Base-by-base conservation (phyloP, 2,797 vertebrate genomes). In the Acanthopagrus latus region DNA sequence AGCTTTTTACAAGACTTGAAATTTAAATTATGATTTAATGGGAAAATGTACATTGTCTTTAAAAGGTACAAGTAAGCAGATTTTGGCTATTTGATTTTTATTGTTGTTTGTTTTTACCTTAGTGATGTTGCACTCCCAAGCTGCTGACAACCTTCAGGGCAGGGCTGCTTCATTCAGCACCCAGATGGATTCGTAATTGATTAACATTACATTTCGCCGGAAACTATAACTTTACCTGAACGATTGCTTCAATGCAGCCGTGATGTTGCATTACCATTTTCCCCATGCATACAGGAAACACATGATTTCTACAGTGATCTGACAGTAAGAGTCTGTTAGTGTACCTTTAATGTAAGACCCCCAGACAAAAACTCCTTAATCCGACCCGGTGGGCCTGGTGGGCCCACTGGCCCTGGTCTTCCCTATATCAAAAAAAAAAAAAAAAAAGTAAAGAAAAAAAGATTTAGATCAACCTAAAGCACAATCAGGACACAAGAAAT, bases 351-450 rank as follows among this genome's bases (percentile, higher is more conserved):
- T 5, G 46, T 0, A 0, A 21, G 8, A 64, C n/a, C 46, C n/a
- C 13, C 81, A 7, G 55, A 50, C 7, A 79, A 69, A 55, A 73
- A 93, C 23, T 89, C 74, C 11, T 63, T 92, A 27, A 86, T 76
- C 1, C 65, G 88, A 55, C 92, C 93, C 0, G 81, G 88, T 52
- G 80, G 84, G 2, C 93, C 93, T 0, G 91, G 89, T 51, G 63
- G 70, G 0, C 92, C 92, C 11, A 0, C 1, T 21, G 64, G 82
- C 27, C 93, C 93, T 64, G 0, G 2, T 60, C 18, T 74, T 3
- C 93, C 93, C 93, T 94, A 29, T 0, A 76, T 64, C 0, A 38
- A 10, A 10, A 52, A 27, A 38, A 10, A 38, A 2, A 38, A 7
- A 38, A 8, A 7, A 50, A 27, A 38, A 8, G n/a, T n/a, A 38